phyloP scores from a whole-genome alignment of 2,113 vertebrate species.

The Seriola rivoliana region DNA sequence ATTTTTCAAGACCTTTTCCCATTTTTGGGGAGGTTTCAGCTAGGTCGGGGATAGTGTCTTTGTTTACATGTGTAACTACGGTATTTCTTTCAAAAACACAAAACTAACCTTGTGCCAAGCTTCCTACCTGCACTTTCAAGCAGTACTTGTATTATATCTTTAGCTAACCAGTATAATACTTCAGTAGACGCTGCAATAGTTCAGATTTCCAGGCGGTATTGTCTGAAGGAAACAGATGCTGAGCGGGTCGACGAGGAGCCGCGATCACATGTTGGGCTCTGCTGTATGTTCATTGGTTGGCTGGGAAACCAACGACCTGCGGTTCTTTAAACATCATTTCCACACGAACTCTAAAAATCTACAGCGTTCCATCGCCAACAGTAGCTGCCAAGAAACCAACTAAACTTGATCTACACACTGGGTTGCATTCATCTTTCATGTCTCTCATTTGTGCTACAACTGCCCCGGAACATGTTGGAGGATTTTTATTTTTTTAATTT shows the following conservation, averaged over 20 bases:
- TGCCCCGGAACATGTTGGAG: slow-evolving; percentile 17
- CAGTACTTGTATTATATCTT: slow-evolving; percentile 83
- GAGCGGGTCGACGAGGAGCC: slow-evolving; percentile 22
- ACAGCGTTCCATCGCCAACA: slow-evolving; percentile 47
- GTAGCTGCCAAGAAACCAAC: slow-evolving; percentile 71
- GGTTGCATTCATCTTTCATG: slow-evolving; percentile 48
- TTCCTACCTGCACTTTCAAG: slow-evolving; percentile 84
- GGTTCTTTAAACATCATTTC: slow-evolving; percentile 53
- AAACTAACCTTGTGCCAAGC: slow-evolving; percentile 85
- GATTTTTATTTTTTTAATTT: too few relatives aligned
- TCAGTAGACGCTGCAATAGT: slow-evolving; percentile 79
- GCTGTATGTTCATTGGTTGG: slow-evolving; percentile 52
- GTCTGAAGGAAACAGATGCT: slow-evolving; percentile 34
- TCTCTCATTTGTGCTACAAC: slow-evolving; percentile 41
- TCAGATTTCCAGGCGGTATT: slow-evolving; percentile 58
- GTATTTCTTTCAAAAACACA: slow-evolving; percentile 82
- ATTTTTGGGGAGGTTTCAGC: slow-evolving; percentile 71
- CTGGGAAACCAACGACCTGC: slow-evolving; percentile 61
- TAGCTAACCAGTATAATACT: slow-evolving; percentile 82
- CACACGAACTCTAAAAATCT: slow-evolving; percentile 37
- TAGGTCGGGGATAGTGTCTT: slow-evolving; percentile 82
- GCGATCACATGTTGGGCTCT: slow-evolving; percentile 51
- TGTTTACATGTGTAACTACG: slow-evolving; percentile 85
- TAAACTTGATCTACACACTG: slow-evolving; percentile 51
- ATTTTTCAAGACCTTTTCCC: slow-evolving; percentile 72